A percentile compares a stretch with the other conserved stretches of the same genome.
Conservation (phyloP, 2,888 invertebrate genomes). For the Pandemis cinnamomeana region DNA sequence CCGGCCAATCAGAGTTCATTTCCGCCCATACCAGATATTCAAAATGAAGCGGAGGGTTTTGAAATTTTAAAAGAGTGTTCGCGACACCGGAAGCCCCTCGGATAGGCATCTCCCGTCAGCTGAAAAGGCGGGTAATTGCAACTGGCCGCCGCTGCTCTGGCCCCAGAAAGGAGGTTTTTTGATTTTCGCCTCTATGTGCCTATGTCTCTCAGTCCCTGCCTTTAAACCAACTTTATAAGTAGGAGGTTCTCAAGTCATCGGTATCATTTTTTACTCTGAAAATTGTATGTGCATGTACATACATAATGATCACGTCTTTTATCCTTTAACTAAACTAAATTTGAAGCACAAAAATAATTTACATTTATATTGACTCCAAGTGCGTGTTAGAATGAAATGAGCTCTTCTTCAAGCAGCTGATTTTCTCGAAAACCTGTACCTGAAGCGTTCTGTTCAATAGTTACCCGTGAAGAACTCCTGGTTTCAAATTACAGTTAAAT, state of each 20-base stretch:
- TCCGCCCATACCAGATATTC: slow-evolving; percentile 55
- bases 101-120: slow-evolving; percentile 52
- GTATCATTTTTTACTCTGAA: no score
- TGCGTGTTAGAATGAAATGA: background rate
- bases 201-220: background rate
- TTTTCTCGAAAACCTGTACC: background rate
- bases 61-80: slow-evolving; percentile 64
- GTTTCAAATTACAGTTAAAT: slow-evolving; percentile 28
- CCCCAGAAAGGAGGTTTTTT: background rate
- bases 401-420: background rate
- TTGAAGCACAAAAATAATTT: no score
- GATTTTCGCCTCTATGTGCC: background rate
- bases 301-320: no score
- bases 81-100: slow-evolving; percentile 56
- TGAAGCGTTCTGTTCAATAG: background rate
- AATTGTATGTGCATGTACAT: no score
- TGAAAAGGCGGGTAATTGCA: slow-evolving; percentile 49
- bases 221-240: no score
- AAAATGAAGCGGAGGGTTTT: slow-evolving; percentile 52
- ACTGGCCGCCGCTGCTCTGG: slow-evolving; percentile 44
- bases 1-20: slow-evolving; percentile 63
- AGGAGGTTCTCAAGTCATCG: no score
- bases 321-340: no score
- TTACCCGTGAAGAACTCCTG: background rate
- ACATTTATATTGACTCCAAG: no score